Percentiles rank a stretch among this genome's conserved stretches.
phyloP scores from a whole-genome alignment of 2,888 invertebrate genomes.

The Drosophila paucipuncta region DNA sequence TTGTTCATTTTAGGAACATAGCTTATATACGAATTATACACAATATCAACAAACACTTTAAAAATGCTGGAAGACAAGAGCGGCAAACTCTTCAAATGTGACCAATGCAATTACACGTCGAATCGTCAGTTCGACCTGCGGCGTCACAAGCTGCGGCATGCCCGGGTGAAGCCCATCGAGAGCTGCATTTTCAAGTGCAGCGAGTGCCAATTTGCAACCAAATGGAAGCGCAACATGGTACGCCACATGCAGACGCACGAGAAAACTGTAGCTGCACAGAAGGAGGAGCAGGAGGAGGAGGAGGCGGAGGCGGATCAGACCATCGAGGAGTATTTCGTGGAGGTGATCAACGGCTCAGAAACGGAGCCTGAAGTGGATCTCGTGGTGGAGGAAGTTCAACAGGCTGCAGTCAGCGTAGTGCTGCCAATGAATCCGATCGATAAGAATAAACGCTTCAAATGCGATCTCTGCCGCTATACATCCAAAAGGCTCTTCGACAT shows the following conservation, averaged over 20 bases:
- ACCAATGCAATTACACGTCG: constrained; percentile 37
- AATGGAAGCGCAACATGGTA: constrained; percentile 44
- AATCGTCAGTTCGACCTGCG: constrained; percentile 45
- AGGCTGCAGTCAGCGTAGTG: neutral
- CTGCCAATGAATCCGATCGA: neutral
- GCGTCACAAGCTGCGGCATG: constrained; percentile 42
- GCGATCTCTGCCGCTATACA: constrained; percentile 38
- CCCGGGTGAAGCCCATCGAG: constrained; percentile 11
- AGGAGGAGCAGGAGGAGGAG: neutral
- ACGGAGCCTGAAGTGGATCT: neutral
- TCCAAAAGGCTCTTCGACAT: constrained; percentile 38
- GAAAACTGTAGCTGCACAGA: neutral
- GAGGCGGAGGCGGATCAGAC: neutral
- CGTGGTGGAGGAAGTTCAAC: no score
- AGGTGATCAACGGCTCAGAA: constrained; percentile 23
- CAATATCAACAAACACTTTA: neutral
- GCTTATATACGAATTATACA: neutral
- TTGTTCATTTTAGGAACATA: constrained; percentile 17
- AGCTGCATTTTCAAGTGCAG: constrained; percentile 27
- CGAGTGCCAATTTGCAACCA: constrained; percentile 37
- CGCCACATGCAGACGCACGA: constrained; percentile 43
- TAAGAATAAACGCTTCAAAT: constrained; percentile 21
- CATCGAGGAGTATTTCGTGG: constrained; percentile 43
- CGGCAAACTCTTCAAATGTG: constrained; percentile 32
- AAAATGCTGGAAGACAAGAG: constrained; percentile 24